phyloP scores from a whole-genome alignment of 2,888 invertebrate species.

The Esperia sulphurella region DNA sequence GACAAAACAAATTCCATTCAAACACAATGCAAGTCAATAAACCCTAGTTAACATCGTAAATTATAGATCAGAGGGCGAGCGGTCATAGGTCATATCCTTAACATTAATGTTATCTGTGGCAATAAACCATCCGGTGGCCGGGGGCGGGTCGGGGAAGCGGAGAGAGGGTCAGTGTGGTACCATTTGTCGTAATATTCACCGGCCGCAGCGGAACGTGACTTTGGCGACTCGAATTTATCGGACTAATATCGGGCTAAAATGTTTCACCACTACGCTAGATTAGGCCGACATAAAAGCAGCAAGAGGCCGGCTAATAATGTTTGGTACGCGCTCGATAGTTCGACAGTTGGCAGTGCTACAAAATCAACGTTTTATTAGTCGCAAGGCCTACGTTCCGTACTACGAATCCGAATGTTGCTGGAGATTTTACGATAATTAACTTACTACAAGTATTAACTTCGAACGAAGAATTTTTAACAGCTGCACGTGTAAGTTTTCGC shows the following conservation, averaged over 20 bases:
- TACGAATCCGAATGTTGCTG: no score
- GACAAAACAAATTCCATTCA: constrained; percentile 27
- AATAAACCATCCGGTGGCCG: constrained; percentile 35
- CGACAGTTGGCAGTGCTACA: background rate
- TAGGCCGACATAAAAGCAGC: constrained; percentile 3
- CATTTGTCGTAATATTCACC: constrained; percentile 39
- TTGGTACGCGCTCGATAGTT: background rate
- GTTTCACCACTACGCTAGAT: constrained; percentile 13
- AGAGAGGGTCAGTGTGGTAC: constrained; percentile 18
- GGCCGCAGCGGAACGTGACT: constrained; percentile 10
- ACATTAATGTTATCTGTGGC: constrained; percentile 48
- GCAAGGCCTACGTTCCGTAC: no score
- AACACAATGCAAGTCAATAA: constrained; percentile 40
- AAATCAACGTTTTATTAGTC: background rate
- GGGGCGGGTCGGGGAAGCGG: constrained; percentile 3
- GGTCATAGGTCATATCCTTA: constrained; percentile 47
- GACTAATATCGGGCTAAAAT: constrained; percentile 17
- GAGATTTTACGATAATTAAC: no score
- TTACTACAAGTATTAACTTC: no score
- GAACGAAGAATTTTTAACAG: no score
- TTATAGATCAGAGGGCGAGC: constrained; percentile 33
- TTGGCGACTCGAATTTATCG: constrained; percentile 11
- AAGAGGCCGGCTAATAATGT: background rate
- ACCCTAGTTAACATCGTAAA: constrained; percentile 39
- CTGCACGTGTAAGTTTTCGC: no score